Conservation (phyloP, 2,797 vertebrate genomes). For the Anas georgica region DNA sequence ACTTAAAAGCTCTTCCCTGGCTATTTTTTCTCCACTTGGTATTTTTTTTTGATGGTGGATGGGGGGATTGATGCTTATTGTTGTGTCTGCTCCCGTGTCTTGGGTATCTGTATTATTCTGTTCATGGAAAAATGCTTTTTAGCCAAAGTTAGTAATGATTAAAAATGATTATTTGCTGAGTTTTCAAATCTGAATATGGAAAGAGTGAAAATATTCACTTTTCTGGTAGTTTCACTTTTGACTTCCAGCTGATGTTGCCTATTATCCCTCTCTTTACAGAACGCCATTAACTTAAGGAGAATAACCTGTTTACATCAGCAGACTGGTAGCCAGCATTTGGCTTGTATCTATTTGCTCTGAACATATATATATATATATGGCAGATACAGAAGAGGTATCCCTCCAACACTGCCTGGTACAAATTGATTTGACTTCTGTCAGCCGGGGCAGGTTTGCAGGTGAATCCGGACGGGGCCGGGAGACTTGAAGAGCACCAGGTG, state of each 20-base stretch:
- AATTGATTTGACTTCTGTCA: neutral
- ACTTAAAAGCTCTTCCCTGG: neutral
- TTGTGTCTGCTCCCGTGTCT: accelerated
- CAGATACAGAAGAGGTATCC: neutral
- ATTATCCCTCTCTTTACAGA: neutral
- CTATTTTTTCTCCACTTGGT: neutral
- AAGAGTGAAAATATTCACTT: neutral
- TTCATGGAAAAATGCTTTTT: neutral
- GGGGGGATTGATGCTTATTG: neutral
- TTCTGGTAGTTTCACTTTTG: neutral
- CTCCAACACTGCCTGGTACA: neutral
- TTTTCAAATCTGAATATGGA: neutral
- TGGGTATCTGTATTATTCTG: neutral
- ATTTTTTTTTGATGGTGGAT: neutral
- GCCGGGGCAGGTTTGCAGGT: accelerated
- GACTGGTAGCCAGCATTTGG: neutral
- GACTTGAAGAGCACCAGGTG: neutral
- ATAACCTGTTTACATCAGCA: neutral
- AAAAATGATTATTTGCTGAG: neutral
- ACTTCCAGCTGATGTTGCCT: neutral
- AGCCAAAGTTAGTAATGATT: neutral
- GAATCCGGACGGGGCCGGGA: neutral
- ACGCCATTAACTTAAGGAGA: neutral
- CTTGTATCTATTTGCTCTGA: neutral
- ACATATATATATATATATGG: neutral